Evolutionary conservation across 2,888 invertebrate genomes (phyloP).

Genomic region (Clistopyga incitator): DNA sequence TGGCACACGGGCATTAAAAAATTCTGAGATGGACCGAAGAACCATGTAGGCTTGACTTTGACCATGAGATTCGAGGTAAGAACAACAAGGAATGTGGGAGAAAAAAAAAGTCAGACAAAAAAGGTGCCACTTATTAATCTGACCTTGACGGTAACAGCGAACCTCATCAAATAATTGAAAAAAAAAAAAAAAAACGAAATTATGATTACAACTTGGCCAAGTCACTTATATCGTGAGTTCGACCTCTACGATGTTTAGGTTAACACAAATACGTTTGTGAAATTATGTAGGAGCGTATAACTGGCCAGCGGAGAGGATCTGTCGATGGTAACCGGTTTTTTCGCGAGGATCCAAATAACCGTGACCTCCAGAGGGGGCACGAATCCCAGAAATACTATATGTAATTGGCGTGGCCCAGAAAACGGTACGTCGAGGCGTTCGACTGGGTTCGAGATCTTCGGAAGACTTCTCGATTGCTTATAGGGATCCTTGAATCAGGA

Average conservation of each 20-base stretch:
- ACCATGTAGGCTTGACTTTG: not conserved
- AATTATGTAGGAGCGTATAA: not conserved
- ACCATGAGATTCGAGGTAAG: not conserved
- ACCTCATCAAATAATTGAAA: not conserved
- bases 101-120: conserved; percentile 9
- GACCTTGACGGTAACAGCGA: not conserved
- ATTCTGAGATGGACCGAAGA: not conserved
- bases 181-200: not conserved
- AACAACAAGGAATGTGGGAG: conserved; percentile 6
- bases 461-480: conserved; percentile 20
- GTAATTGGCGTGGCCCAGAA: conserved; percentile 60
- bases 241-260: conserved; percentile 16
- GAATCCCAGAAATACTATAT: conserved; percentile 53
- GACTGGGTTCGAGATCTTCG: conserved; percentile 31
- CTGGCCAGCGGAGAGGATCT: conserved; percentile 27
- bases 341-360: conserved; percentile 55
- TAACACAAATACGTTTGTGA: not conserved
- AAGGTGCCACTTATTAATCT: not conserved
- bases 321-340: conserved; percentile 62
- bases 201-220: not conserved
- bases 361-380: conserved; percentile 56
- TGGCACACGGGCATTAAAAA: conserved; percentile 32
- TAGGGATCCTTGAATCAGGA: conserved; percentile 27
- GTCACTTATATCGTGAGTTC: not conserved
- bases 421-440: conserved; percentile 25